Evolutionary conservation across 2,113 vertebrate species (phyloP), one percentile per base, ranked within the genome.

Genomic region (Cygnus atratus): DNA sequence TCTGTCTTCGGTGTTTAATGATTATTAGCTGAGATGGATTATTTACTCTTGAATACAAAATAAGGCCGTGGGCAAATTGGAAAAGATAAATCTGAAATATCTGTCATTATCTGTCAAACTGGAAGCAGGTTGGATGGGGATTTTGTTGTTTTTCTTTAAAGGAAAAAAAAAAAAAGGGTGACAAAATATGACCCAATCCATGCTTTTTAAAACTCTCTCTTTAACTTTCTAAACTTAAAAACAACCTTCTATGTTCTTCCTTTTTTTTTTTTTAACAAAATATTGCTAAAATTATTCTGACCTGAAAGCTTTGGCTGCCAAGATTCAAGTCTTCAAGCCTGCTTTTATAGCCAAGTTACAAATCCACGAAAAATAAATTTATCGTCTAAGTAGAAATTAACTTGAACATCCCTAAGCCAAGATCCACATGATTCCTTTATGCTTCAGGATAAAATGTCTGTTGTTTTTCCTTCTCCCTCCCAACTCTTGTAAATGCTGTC

Each of bases 241-340:
- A 67, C 84, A 97, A 70, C 72, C 70, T 83, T 81, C 71, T 79
- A 81, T 91, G 74, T 21, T 87, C 93, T 93, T 80, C 24, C 19
- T 18, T 66, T n/a, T 62, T 48, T 52, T 10, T 41, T 28, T 37
- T 33, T 66, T 61, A 83, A 88, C 80, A 48, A 81, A 87, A 57
- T 96, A 95, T 70, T 96, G 70, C 95, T 97, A 98, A 98, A 98
- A 96, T 97, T 96, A 96, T 94, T 46, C 81, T 93, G 50, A 55
- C 66, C 71, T 70, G 68, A 93, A 95, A 94, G 63, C 61, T 65
- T 71, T 87, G 71, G 62, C 88, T 97, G 97, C 95, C 96, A 97
- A 95, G 73, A 93, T 86, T 96, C 58, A 96, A 86, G 44, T 82
- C 93, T 94, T 96, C 94, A 93, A 92, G 68, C 88, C 67, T 87